These are phyloP conservation scores for Tenrec ecaudatus DNA, from an alignment of 2,113 vertebrate species.

Conservation along the genomic window DNA sequence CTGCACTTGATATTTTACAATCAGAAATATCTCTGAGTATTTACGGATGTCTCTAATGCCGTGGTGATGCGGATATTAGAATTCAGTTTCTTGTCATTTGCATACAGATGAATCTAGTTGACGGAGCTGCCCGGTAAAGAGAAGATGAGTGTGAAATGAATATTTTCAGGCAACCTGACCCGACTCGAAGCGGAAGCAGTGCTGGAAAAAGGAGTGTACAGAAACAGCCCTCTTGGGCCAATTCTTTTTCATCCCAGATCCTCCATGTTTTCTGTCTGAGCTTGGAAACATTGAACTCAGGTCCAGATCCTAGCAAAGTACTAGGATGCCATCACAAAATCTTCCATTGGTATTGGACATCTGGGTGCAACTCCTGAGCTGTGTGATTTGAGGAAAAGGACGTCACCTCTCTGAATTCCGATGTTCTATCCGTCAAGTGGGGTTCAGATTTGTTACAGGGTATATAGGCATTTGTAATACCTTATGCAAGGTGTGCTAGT, in stretches of 20 bases:
- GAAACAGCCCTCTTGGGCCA: background rate
- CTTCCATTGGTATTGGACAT: background rate
- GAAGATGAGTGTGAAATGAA: background rate
- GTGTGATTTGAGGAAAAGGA: background rate
- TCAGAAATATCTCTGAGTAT: background rate
- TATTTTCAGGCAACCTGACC: background rate
- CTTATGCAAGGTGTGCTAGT: background rate
- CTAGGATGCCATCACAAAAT: background rate
- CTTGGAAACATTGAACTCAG: background rate
- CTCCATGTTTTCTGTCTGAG: background rate
- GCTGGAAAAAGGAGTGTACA: too few relatives aligned
- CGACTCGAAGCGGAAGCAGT: background rate
- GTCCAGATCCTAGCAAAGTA: background rate
- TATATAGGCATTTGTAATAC: background rate
- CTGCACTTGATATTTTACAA: background rate
- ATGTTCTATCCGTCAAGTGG: background rate
- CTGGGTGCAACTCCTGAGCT: background rate
- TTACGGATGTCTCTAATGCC: background rate
- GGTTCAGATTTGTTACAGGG: background rate
- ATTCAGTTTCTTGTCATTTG: background rate
- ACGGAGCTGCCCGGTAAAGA: background rate
- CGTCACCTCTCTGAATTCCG: background rate
- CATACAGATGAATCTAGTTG: background rate
- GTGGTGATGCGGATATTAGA: background rate
- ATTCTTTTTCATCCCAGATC: background rate